These are phyloP conservation scores for Cerceris rybyensis DNA, from an alignment of 2,888 invertebrate species.

Conservation along the genomic window DNA sequence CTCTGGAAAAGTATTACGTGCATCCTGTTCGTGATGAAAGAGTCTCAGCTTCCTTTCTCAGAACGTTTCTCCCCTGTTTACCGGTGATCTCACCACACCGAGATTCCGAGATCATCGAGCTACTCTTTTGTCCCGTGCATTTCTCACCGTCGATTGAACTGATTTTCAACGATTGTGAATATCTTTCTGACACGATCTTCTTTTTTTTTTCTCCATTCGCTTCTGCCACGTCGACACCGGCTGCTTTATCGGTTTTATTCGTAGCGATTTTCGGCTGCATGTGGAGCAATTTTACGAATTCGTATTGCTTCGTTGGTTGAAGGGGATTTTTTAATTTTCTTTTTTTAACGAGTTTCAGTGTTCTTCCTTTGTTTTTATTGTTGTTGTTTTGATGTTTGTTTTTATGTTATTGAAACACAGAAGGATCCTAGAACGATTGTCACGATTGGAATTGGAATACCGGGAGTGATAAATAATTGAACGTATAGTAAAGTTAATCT, in stretches of 20 bases:
- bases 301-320: not conserved
- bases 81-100: not conserved
- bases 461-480: not conserved
- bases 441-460: not conserved
- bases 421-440: not conserved
- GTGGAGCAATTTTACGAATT: not conserved
- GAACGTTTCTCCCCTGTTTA: slow-evolving; percentile 1
- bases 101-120: not conserved
- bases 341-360: too few species aligned
- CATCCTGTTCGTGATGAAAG: slow-evolving; percentile 62
- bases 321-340: too few species aligned
- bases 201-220: not conserved
- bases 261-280: too few species aligned
- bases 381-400: too few species aligned
- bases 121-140: not conserved
- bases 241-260: too few species aligned
- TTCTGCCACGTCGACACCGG: not conserved
- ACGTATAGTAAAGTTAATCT: not conserved
- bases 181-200: not conserved
- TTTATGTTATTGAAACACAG: not conserved
- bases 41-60: slow-evolving; percentile 46
- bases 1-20: slow-evolving; percentile 52
- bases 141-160: not conserved
- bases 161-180: not conserved
- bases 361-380: too few species aligned